phyloP scores from a whole-genome alignment of 2,797 vertebrate species.

The Vespertilio murinus region DNA sequence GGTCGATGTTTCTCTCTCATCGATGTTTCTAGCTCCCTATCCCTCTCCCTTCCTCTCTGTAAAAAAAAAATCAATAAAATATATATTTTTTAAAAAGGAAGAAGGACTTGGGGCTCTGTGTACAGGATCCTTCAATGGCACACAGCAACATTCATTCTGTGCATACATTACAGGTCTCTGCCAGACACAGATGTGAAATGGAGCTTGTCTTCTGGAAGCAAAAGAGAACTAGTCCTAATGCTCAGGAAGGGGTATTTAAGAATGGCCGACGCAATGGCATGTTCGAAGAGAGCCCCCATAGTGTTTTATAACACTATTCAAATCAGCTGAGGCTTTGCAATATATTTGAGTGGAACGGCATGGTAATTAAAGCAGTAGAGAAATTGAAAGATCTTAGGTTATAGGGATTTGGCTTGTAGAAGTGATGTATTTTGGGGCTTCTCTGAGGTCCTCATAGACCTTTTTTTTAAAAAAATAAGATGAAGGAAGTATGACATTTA shows the following conservation, averaged over 20 bases:
- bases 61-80: too few species aligned
- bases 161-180: not conserved
- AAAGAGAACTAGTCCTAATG: not conserved
- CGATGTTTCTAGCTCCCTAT: too few species aligned
- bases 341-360: not conserved
- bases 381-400: not conserved
- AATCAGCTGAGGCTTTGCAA: slow-evolving; percentile 17
- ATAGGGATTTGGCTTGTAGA: not conserved
- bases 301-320: slow-evolving; percentile 31
- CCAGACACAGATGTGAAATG: not conserved
- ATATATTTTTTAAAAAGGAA: not conserved
- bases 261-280: not conserved
- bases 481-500: slow-evolving; percentile 48
- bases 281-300: not conserved
- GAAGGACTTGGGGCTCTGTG: not conserved
- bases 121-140: not conserved
- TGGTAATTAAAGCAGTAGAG: slow-evolving; percentile 17
- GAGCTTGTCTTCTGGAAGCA: not conserved
- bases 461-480: slow-evolving; percentile 19
- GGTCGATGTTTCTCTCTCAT: too few species aligned
- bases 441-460: not conserved
- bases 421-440: slow-evolving; percentile 1
- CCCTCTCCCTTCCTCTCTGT: too few species aligned
- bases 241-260: not conserved
- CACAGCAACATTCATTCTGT: not conserved